phyloP scores from a whole-genome alignment of 2,888 invertebrate genomes.

The Junonia oenone region DNA sequence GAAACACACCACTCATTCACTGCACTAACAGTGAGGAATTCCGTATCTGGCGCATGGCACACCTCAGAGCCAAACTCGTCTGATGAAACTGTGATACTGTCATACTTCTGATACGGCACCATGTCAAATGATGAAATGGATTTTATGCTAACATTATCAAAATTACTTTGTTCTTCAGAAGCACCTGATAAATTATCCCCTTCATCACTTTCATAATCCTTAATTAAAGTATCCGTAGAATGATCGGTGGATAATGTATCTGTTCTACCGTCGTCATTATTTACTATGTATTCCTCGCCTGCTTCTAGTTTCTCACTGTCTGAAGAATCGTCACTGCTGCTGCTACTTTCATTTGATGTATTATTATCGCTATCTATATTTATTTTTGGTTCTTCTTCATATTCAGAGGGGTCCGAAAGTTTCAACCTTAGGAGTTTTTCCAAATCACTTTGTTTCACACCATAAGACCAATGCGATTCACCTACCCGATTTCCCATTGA shows the following conservation, averaged over 20 bases:
- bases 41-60: conserved; percentile 69
- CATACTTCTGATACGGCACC: conserved; percentile 73
- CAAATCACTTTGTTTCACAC: conserved; percentile 68
- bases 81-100: conserved; percentile 73
- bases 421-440: conserved; percentile 66
- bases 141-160: conserved; percentile 75
- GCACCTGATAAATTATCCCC: conserved; percentile 59
- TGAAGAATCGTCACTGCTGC: conserved; percentile 51
- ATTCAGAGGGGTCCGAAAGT: conserved; percentile 62
- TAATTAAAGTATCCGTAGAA: conserved; percentile 69
- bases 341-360: conserved; percentile 39
- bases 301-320: conserved; percentile 52
- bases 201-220: conserved; percentile 63
- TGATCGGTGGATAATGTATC: conserved; percentile 67
- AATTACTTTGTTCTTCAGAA: conserved; percentile 63
- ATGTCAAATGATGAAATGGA: conserved; percentile 73
- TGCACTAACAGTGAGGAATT: conserved; percentile 73
- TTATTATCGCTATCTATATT: conserved; percentile 24
- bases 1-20: conserved; percentile 76
- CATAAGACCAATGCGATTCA: conserved; percentile 72
- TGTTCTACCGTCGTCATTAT: conserved; percentile 55
- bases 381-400: conserved; percentile 53
- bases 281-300: conserved; percentile 58
- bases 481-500: conserved; percentile 48
- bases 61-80: conserved; percentile 75